phyloP scores from a whole-genome alignment of 2,113 vertebrate genomes.

The Hystrix cristata region DNA sequence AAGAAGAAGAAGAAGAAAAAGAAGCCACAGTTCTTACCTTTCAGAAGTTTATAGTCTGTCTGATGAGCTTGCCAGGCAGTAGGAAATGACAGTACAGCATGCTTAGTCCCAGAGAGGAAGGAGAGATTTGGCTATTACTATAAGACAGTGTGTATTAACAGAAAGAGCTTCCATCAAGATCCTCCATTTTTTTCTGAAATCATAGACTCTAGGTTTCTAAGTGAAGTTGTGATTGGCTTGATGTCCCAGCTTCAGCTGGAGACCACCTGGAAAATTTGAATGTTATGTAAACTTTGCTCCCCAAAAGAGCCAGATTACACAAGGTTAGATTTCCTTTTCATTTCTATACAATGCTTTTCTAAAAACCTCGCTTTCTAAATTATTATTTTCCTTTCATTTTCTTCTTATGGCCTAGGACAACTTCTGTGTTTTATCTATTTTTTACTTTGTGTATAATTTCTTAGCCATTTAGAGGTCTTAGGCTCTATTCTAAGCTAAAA shows the following conservation, averaged over 20 bases:
- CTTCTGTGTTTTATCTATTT: slow-evolving; percentile 16
- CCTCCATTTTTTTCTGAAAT: slow-evolving; percentile 41
- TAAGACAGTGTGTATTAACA: slow-evolving; percentile 13
- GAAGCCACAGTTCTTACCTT: slow-evolving; percentile 56
- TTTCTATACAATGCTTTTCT: slow-evolving; percentile 13
- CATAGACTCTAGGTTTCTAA: slow-evolving; percentile 27
- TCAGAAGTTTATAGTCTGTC: slow-evolving; percentile 29
- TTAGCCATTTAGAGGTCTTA: slow-evolving; percentile 37
- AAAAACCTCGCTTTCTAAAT: slow-evolving; percentile 12
- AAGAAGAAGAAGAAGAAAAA: neutral
- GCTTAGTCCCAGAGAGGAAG: slow-evolving; percentile 6
- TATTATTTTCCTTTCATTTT: slow-evolving; percentile 47
- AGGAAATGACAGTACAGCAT: slow-evolving; percentile 31
- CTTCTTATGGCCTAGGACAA: neutral
- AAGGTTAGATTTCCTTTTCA: slow-evolving; percentile 25
- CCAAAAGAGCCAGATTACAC: slow-evolving; percentile 16
- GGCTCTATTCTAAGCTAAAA: slow-evolving; percentile 26
- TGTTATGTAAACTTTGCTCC: slow-evolving; percentile 39
- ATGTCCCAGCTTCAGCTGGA: neutral
- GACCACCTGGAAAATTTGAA: slow-evolving; percentile 1
- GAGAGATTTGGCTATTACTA: slow-evolving; percentile 17
- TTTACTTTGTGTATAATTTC: slow-evolving; percentile 52
- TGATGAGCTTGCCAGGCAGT: slow-evolving; percentile 20
- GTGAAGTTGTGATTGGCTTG: neutral
- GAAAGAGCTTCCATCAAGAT: slow-evolving; percentile 8